Percentiles rank a stretch among this genome's conserved stretches.
phyloP scores from a whole-genome alignment of 2,797 vertebrate genomes.

The Staurois parvus region DNA sequence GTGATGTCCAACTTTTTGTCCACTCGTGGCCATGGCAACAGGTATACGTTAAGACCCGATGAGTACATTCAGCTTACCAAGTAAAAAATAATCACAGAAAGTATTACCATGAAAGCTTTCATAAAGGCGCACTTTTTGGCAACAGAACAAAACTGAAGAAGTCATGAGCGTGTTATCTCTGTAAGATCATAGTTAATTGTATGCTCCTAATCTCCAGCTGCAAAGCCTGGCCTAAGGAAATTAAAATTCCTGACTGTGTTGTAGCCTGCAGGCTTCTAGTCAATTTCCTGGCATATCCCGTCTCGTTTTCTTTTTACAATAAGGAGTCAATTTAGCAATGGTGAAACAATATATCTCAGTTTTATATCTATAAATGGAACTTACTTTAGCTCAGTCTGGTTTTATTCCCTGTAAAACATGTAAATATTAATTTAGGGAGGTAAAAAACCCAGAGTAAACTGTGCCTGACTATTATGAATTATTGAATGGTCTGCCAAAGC shows the following conservation, averaged over 20 bases:
- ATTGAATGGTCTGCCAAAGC: background rate
- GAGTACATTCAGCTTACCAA: constrained; percentile 12
- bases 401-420: constrained; percentile 21
- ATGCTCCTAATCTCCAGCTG: constrained; percentile 60
- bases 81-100: constrained; percentile 22
- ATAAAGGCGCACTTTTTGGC: constrained; percentile 51
- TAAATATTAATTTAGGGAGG: constrained; percentile 37
- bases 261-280: constrained; percentile 57
- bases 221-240: constrained; percentile 60
- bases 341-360: constrained; percentile 59
- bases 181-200: constrained; percentile 60
- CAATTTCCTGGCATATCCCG: constrained; percentile 60
- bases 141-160: constrained; percentile 45
- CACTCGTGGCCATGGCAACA: background rate
- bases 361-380: constrained; percentile 53
- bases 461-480: constrained; percentile 3
- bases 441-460: constrained; percentile 5
- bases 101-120: constrained; percentile 31
- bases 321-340: constrained; percentile 60
- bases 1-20: background rate
- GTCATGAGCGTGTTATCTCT: constrained; percentile 54
- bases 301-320: constrained; percentile 56
- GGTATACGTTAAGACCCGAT: background rate
- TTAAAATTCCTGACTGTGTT: constrained; percentile 59
- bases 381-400: constrained; percentile 30